phyloP scores from a whole-genome alignment of 2,113 vertebrate genomes.

The Hiodon tergisus region DNA sequence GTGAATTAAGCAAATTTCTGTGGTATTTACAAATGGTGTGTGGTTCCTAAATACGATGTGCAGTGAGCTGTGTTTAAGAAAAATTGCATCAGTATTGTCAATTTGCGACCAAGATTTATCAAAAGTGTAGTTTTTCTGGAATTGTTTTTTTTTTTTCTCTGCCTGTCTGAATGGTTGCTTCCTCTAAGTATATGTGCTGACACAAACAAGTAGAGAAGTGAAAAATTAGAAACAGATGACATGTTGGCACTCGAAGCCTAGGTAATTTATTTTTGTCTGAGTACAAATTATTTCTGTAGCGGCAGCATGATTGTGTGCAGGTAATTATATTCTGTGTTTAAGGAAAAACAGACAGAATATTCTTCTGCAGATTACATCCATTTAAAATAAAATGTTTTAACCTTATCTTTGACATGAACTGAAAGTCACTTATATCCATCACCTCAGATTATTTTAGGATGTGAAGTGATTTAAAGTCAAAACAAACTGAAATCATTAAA shows the following conservation, averaged over 20 bases:
- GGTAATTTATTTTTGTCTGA: constrained; percentile 25
- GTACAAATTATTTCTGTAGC: constrained; percentile 21
- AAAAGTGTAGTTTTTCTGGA: background rate
- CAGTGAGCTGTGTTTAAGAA: constrained; percentile 20
- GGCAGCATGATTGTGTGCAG: constrained; percentile 13
- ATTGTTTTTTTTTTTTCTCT: constrained; percentile 19
- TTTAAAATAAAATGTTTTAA: background rate
- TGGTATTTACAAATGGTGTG: constrained; percentile 36
- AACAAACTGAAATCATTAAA: constrained; percentile 16
- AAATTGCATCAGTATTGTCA: constrained; percentile 18
- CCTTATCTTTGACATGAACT: background rate
- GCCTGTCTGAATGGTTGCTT: constrained; percentile 16
- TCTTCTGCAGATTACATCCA: constrained; percentile 18
- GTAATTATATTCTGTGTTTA: constrained; percentile 27
- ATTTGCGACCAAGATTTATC: constrained; percentile 23
- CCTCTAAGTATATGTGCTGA: constrained; percentile 29
- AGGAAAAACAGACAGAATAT: background rate
- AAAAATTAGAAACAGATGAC: constrained; percentile 25
- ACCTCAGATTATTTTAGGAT: background rate
- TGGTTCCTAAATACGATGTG: constrained; percentile 28
- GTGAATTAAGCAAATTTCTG: constrained; percentile 62
- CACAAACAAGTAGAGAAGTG: constrained; percentile 11
- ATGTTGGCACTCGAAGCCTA: constrained; percentile 3
- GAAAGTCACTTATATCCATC: background rate
- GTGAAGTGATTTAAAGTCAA: constrained; percentile 21